Evolutionary conservation across 2,113 vertebrate genomes (phyloP).

Genomic region (Siniperca knerii): DNA sequence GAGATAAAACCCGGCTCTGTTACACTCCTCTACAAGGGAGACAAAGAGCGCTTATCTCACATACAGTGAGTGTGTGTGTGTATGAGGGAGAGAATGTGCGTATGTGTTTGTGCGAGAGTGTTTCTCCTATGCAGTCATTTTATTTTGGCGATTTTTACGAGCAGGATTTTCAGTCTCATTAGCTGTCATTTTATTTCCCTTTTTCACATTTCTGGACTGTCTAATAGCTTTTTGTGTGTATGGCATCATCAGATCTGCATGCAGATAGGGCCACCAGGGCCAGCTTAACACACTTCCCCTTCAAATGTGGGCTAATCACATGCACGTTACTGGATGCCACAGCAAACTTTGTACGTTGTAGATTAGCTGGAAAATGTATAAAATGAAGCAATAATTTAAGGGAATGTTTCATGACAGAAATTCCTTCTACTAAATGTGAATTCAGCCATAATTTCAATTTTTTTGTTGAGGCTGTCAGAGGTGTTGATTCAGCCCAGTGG

Average conservation of each 20-base stretch:
- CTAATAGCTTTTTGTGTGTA: neutral
- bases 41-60: constrained; percentile 78
- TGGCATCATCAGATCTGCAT: constrained; percentile 33
- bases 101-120: neutral
- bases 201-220: neutral
- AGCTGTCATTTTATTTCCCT: neutral
- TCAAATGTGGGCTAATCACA: constrained; percentile 27
- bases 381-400: too few species aligned
- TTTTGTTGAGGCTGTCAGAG: too few species aligned
- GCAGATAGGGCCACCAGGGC: constrained; percentile 19
- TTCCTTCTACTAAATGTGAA: neutral
- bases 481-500: too few species aligned
- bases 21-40: constrained; percentile 66
- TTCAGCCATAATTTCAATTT: too few species aligned
- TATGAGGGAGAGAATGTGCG: constrained; percentile 12
- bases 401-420: neutral
- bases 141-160: neutral
- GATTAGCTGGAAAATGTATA: neutral
- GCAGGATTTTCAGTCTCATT: constrained; percentile 34
- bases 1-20: constrained; percentile 77
- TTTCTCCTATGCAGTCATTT: constrained; percentile 45
- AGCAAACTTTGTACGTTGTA: neutral
- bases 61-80: constrained; percentile 33
- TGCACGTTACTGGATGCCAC: neutral
- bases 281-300: constrained; percentile 51